phyloP scores from a whole-genome alignment of 2,113 vertebrate genomes.

The Hassar affinis region DNA sequence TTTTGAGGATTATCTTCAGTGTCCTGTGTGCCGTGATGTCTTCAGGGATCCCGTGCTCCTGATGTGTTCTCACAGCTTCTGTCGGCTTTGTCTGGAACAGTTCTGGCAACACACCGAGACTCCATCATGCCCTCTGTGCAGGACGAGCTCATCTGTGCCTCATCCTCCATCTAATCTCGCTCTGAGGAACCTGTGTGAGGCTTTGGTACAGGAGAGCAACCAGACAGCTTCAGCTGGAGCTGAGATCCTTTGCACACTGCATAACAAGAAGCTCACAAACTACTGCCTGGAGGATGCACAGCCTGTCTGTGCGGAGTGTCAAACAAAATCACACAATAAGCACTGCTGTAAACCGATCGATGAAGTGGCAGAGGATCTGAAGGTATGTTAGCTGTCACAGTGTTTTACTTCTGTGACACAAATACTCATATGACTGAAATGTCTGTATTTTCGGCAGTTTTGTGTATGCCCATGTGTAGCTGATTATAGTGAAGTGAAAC shows the following conservation, averaged over 20 bases:
- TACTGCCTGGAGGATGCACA: conserved; percentile 46
- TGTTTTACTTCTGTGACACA: background rate
- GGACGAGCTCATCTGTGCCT: conserved; percentile 3
- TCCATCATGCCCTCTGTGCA: conserved; percentile 42
- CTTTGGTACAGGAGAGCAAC: conserved; percentile 11
- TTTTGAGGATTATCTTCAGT: conserved; percentile 40
- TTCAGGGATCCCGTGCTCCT: conserved; percentile 47
- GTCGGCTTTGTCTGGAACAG: conserved; percentile 27
- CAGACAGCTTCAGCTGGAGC: background rate
- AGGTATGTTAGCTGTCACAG: conserved; percentile 25
- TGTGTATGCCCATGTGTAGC: background rate
- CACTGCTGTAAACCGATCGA: conserved; percentile 37
- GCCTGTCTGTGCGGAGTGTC: conserved; percentile 38
- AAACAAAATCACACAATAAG: background rate
- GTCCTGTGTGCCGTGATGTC: conserved; percentile 48
- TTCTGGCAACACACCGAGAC: conserved; percentile 26
- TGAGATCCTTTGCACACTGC: conserved; percentile 26
- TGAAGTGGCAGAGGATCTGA: conserved; percentile 38
- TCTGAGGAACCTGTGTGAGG: conserved; percentile 50
- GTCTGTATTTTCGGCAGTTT: background rate
- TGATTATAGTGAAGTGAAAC: background rate
- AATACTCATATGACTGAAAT: background rate
- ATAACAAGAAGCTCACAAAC: conserved; percentile 36
- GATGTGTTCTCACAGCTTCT: conserved; percentile 50
- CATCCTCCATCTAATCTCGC: conserved; percentile 30